Base-by-base conservation (phyloP, 1,140 invertebrate genomes). In the Drosophila burlai region DNA sequence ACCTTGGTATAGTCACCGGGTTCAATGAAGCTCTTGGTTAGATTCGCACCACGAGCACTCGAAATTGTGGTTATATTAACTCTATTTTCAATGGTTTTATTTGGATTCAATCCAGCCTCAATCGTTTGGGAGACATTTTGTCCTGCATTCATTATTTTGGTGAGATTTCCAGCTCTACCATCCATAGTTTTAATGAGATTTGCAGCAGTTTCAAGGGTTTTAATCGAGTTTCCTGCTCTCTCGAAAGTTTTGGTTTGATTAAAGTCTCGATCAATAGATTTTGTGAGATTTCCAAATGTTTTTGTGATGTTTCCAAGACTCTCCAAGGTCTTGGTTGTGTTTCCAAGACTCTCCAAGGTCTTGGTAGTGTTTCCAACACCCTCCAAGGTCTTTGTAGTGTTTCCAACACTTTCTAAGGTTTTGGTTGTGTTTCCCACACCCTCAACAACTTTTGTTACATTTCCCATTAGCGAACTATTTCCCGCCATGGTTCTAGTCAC, bases 11-110 rank as follows among this genome's bases (percentile, higher is more conserved):
- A 60, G 34, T 74, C 52, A 11, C 46, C 68, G 1, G 71, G 71
- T 16, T 72, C 67, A 11, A 34, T 49, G 11, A 74, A 3, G 6
- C 67, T 42, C 21, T 58, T 77, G 21, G 76, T 83, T 4, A 83
- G 60, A 72, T 71, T 62, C 1, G 11, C 15, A 1, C 52, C 26
- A 1, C 52, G 52, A 60, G 11, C 21, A 16, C 36, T 21, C 15
- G 58, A 61, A 24, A 21, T 60, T 31, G 15, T 42, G 9, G 26
- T 50, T 3, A 18, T 10, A 62, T 38, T 29, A n/a, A 8, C 7
- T 29, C 82, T 55, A 36, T 31, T 66, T 40, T 72, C 62, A 9
- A 72, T 64, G 2, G 52, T 69, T 34, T 82, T 66, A 3, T 43
- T 61, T 7, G 63, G 31, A 45, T 52, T 72, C 1, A 26, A 45